Base-by-base conservation (phyloP, 2,888 invertebrate genomes). In the Steinernema hermaphroditum region DNA sequence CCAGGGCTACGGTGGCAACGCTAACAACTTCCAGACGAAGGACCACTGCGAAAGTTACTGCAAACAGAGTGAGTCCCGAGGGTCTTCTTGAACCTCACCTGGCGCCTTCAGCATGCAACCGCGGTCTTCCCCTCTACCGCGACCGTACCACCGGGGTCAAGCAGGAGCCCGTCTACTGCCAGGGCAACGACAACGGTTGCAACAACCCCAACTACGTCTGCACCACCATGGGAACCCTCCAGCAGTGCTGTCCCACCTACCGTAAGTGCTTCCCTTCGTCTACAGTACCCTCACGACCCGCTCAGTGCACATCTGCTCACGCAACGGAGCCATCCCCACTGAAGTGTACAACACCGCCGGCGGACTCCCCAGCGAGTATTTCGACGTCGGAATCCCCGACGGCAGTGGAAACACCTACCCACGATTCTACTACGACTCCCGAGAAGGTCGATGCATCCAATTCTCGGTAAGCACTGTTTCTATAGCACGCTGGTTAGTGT, bases 1-100 rank as follows among this genome's bases (percentile, higher is more conserved):
- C 70, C 82, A 83, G 70, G 85, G 85, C 74, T 80, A 81, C 74
- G 80, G 82, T 37, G 85, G 84, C 72, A 84, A 85, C 70, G 85
- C 84, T 32, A 85, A 85, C 79, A 85, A 85, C 76, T 81, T 82
- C 72, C 70, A 77, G 57, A 86, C 86, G 12, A 86, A 84, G 74
- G 86, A 86, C 57, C 86, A 86, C 73, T 86, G 86, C 76, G 84
- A 86, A 71, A 82, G 83, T 29, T 86, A 86, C 77, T 86, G 86
- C 76, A 84, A 85, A 79, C 83, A 84, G 68, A 84, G 86, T 86
- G 74, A 80, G 83, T 78, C n/a, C n/a, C n/a, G 41, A 9, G 19
- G 14, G 14, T 43, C 41, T 72, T 34, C 43, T n/a, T 22, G 24
- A 12, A 34, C 19, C 69, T 24, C 43, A 41, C 43, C 6, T 37